Conservation (phyloP, 2,797 vertebrate species). For the Poecilia picta region DNA sequence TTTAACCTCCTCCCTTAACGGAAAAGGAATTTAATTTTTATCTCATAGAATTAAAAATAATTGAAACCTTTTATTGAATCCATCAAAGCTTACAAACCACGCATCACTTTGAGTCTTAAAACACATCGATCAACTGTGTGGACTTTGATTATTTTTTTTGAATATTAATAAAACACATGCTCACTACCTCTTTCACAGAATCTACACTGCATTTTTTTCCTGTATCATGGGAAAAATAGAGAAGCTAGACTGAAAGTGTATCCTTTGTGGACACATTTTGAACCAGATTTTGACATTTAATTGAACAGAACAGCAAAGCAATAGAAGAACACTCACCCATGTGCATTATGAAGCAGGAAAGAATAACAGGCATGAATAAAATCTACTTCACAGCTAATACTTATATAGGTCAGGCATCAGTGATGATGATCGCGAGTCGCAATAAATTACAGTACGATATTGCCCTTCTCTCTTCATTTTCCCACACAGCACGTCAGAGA, state of each 20-base stretch:
- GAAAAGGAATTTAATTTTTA: conserved; percentile 45
- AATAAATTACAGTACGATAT: conserved; percentile 54
- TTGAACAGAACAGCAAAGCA: neutral
- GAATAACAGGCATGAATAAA: conserved; percentile 1
- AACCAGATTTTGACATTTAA: neutral
- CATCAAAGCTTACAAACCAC: neutral
- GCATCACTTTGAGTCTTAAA: neutral
- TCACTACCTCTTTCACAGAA: neutral
- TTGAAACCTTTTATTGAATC: neutral
- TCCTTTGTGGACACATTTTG: neutral
- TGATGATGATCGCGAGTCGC: conserved; percentile 41
- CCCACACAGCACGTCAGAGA: conserved; percentile 61
- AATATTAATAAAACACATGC: neutral
- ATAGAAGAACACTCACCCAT: neutral
- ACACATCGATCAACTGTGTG: neutral
- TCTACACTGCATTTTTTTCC: too few species aligned
- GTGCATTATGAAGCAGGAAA: neutral
- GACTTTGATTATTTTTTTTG: neutral
- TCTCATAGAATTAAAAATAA: neutral
- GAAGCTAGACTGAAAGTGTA: neutral
- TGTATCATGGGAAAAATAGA: neutral
- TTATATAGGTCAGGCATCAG: conserved; percentile 6
- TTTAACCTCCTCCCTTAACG: conserved; percentile 5
- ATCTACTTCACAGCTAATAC: neutral
- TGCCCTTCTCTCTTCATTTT: conserved; percentile 59